These are phyloP conservation scores for Nasonia vitripennis DNA, from an alignment of 1,140 invertebrate genomes.

Conservation along the genomic window DNA sequence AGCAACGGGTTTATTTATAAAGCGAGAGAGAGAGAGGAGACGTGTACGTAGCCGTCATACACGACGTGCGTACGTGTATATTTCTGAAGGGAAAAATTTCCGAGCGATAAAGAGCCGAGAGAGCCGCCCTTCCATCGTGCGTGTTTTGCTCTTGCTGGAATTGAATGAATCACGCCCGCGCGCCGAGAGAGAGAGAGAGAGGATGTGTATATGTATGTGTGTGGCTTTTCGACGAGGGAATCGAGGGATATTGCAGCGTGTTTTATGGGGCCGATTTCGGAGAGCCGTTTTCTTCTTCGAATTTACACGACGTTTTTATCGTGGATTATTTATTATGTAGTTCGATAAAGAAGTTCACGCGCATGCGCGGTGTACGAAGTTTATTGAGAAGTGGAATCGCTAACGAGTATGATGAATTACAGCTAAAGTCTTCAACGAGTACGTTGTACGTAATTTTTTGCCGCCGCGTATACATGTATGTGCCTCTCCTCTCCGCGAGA, in stretches of 20 bases:
- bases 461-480: background rate
- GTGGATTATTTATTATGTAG: background rate
- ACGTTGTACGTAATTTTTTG: background rate
- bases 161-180: slow-evolving; percentile 48
- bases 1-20: slow-evolving; percentile 44
- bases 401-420: background rate
- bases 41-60: slow-evolving; percentile 8
- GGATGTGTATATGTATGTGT: background rate
- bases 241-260: background rate
- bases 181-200: background rate
- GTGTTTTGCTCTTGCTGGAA: slow-evolving; percentile 8
- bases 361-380: background rate
- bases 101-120: slow-evolving; percentile 34
- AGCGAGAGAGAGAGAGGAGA: background rate
- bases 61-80: slow-evolving; percentile 9
- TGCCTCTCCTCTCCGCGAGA: background rate
- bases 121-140: background rate
- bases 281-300: background rate
- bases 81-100: slow-evolving; percentile 34
- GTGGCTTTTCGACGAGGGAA: background rate
- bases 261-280: background rate
- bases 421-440: no score
- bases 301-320: no score
- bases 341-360: background rate
- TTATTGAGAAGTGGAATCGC: background rate